Base-by-base conservation (phyloP, 2,888 invertebrate genomes). In the Aspidiotus rigidus region DNA sequence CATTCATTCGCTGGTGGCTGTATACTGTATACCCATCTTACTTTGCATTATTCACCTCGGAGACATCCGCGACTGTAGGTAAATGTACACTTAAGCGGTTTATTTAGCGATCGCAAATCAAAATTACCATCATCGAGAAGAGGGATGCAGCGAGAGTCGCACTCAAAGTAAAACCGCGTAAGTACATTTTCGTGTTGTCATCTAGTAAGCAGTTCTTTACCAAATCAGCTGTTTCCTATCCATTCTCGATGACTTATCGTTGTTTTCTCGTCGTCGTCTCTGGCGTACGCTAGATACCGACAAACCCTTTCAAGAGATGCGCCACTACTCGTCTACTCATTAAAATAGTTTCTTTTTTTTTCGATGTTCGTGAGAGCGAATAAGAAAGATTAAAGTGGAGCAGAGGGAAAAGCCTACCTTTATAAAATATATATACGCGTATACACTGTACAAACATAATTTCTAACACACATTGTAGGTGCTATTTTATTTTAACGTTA, bases 221-320 rank as follows among this genome's bases (percentile, higher is more conserved):
- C 53, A 64, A 64, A 64, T 64, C 64, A 64, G 55, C 64, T 64
- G 64, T 64, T 64, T 64, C 64, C 64, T 64, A 64, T 64, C 64
- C 53, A 40, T 53, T 64, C 64, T 64, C 55, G 64, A 64, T 64
- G 64, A 64, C 64, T 64, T 64, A 64, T 64, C 64, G 39, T n/a
- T 53, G 54, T 40, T 39, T 13, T 44, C 41, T 62, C 41, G 42
- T 15, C 10, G 60, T 11, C 11, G n/a, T 13, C 5, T 53, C 13
- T 13, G 53, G 13, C 53, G n/a, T 11, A 64, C 64, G 54, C 53
- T 28, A 28, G 28, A 28, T 28, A 28, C 28, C 28, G 28, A 28
- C 28, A 28, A 28, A 28, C 28, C 28, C 28, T 28, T 28, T 28
- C 64, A 64, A 64, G 53, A 54, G 55, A 55, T 64, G 41, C 64